phyloP scores from a whole-genome alignment of 2,888 invertebrate species.

The Petrolisthes cinctipes region DNA sequence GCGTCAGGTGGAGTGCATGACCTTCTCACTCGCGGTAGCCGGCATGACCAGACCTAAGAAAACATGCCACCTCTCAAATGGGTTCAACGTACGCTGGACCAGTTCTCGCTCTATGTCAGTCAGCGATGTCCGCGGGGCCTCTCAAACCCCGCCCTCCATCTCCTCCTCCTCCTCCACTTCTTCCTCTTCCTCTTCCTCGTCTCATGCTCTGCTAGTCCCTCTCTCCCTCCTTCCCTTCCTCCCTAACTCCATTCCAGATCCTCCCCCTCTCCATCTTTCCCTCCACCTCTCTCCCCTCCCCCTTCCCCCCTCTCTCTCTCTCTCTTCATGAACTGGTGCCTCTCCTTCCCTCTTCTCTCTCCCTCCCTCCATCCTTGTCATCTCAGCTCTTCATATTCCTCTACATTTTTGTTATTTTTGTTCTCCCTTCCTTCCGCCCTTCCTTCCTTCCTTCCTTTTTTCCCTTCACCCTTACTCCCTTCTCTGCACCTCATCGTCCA shows the following conservation, averaged over 20 bases:
- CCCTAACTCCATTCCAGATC: too few relatives aligned
- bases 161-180: background rate
- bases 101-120: conserved; percentile 45
- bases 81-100: conserved; percentile 43
- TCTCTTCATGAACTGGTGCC: background rate
- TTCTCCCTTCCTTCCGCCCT: background rate
- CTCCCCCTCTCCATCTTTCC: background rate
- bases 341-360: background rate
- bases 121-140: conserved; percentile 34
- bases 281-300: background rate
- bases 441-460: too few relatives aligned
- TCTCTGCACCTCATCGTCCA: background rate
- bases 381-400: too few relatives aligned
- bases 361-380: too few relatives aligned
- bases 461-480: background rate
- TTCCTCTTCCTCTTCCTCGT: background rate
- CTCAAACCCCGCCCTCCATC: conserved; percentile 38
- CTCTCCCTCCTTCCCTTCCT: conserved; percentile 1
- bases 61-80: conserved; percentile 21
- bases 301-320: background rate
- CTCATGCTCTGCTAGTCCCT: background rate
- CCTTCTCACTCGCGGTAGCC: conserved; percentile 19
- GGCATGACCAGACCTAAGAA: conserved; percentile 19
- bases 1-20: conserved; percentile 17
- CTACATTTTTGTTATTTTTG: too few relatives aligned